Conservation (phyloP, 2,888 invertebrate genomes). For the Amphipyra tragopoginis region DNA sequence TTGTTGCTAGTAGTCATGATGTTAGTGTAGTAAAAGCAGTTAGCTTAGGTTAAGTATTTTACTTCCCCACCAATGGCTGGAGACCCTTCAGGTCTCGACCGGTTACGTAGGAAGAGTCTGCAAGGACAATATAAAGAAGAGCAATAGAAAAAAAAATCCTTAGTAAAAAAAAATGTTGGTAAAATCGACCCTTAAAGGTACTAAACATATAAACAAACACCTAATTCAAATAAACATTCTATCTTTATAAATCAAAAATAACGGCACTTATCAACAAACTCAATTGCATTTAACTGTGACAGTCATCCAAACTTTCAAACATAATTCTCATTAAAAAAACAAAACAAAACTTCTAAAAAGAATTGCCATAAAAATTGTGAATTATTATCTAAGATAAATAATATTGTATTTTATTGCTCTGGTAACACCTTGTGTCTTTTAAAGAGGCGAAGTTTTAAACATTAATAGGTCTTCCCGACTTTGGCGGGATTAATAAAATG, state of each 20-base stretch:
- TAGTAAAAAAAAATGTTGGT: no score
- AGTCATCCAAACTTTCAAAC: constrained; percentile 44
- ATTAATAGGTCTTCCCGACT: constrained; percentile 84
- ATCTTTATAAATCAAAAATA: constrained; percentile 12
- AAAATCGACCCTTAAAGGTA: background rate
- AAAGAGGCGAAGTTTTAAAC: constrained; percentile 81
- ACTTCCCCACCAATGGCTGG: no score
- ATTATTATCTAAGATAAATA: constrained; percentile 84
- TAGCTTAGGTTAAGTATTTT: no score
- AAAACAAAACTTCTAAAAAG: constrained; percentile 66
- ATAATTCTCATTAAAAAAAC: constrained; percentile 71
- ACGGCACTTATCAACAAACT: constrained; percentile 35
- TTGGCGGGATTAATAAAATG: constrained; percentile 87
- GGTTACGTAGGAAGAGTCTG: no score
- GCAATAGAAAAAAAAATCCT: no score
- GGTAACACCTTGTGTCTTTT: constrained; percentile 82
- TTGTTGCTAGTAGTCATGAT: no score
- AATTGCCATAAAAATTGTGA: constrained; percentile 81
- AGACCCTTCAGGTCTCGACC: no score
- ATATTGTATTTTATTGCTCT: constrained; percentile 78
- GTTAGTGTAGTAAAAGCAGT: no score
- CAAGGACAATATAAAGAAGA: no score
- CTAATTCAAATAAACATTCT: constrained; percentile 25
- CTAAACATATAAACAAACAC: background rate
- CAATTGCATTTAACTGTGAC: constrained; percentile 46